Evolutionary conservation across 2,113 vertebrate genomes (phyloP).

Genomic region (Telmatochromis sp.): DNA sequence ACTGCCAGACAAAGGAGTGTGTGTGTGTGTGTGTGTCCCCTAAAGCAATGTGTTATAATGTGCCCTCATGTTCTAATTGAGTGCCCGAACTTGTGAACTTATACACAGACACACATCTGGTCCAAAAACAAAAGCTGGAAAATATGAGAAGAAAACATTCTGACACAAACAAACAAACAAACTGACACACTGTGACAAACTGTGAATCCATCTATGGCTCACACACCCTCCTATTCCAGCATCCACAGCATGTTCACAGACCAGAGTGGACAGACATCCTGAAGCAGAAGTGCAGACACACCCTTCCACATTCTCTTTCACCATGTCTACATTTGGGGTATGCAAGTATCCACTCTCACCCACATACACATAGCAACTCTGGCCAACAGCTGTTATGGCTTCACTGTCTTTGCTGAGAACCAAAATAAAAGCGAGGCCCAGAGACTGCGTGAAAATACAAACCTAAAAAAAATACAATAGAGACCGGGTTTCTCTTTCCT

Average conservation of each 20-base stretch:
- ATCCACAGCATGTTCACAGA: constrained; percentile 23
- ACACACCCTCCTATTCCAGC: neutral
- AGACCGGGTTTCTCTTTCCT: neutral
- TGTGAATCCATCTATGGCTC: neutral
- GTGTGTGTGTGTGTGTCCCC: neutral
- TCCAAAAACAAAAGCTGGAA: neutral
- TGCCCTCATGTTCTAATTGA: constrained; percentile 6
- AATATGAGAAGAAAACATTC: neutral
- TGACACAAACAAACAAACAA: constrained; percentile 9
- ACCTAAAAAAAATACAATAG: neutral
- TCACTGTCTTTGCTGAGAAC: constrained; percentile 36
- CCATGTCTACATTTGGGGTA: constrained; percentile 35
- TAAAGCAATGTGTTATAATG: neutral
- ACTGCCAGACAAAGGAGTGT: constrained; percentile 36
- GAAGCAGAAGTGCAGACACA: constrained; percentile 38
- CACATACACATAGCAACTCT: constrained; percentile 5
- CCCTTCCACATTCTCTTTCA: constrained; percentile 36
- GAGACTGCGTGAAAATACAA: neutral
- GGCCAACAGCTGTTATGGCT: constrained; percentile 53
- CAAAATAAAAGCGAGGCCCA: constrained; percentile 27
- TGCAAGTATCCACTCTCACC: neutral
- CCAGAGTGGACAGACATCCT: constrained; percentile 22
- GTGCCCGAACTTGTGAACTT: constrained; percentile 4
- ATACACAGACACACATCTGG: neutral
- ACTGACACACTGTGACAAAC: neutral